Base-by-base conservation (phyloP, 2,888 invertebrate genomes). In the Apeira syringaria region DNA sequence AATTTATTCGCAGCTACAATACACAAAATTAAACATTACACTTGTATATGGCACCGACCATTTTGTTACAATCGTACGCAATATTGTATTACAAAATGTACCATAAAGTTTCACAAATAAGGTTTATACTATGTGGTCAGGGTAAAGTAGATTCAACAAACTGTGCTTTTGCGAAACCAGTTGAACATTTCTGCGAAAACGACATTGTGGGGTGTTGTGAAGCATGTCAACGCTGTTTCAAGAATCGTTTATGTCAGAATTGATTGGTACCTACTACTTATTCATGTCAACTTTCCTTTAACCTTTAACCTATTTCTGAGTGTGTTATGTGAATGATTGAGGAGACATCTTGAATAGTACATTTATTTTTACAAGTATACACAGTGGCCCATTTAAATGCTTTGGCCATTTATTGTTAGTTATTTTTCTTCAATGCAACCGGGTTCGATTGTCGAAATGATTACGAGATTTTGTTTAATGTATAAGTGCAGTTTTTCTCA, bases 211-310 rank as follows among this genome's bases (percentile, higher is more conserved):
- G 55, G 56, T 63, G 61, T 59, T 50, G 48, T 56, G 51, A 50
- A 56, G 55, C 59, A 62, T 64, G 68, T 68, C 61, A 67, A 68
- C 60, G 64, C 45, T 53, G 56, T 64, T 64, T 59, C 53, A 51
- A 54, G 64, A 57, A 64, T 47, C 55, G 55, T 51, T 64, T 64
- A 56, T 51, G 56, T 52, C 12, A 25, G 49, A 51, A 47, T 47
- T 26, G 28, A 51, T 45, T 47, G 50, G 43, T 57, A 53, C 50
- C 6, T 1, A 4, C 7, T 40, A 49, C 48, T 50, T 49, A 32
- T 43, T 50, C 43, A 13, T 31, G 6, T 27, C 17, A 26, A 40
- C 40, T 46, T 39, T 34, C 33, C 34, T 37, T 32, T 34, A 27
- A 34, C 33, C 34, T 37, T 32, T 34, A 27, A 34, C 37, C 27